Evolutionary conservation across 2,888 invertebrate species (phyloP).

Genomic region (Ethmia dodecea): DNA sequence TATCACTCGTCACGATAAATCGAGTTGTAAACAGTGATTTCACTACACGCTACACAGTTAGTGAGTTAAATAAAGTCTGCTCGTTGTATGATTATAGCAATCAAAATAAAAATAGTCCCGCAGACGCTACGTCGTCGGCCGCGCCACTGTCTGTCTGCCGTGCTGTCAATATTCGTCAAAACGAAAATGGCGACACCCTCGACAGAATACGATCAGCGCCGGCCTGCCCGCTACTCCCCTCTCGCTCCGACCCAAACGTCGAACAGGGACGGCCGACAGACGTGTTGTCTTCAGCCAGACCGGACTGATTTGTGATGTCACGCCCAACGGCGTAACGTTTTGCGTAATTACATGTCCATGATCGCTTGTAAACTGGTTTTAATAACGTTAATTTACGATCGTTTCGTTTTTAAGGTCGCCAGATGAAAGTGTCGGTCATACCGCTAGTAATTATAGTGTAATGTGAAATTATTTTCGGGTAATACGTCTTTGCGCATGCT

Average conservation of each 20-base stretch:
- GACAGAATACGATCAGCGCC: constrained; percentile 73
- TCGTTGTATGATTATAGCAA: constrained; percentile 54
- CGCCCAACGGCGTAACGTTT: constrained; percentile 78
- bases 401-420: constrained; percentile 57
- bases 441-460: constrained; percentile 52
- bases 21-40: constrained; percentile 44
- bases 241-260: constrained; percentile 31
- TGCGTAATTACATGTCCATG: constrained; percentile 71
- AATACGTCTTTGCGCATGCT: constrained; percentile 73
- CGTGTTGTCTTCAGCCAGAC: constrained; percentile 67
- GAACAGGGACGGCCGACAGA: constrained; percentile 44
- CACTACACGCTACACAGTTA: constrained; percentile 39
- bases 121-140: constrained; percentile 72
- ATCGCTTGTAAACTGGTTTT: constrained; percentile 70
- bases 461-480: constrained; percentile 42
- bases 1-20: constrained; percentile 50
- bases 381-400: constrained; percentile 67
- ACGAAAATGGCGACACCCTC: constrained; percentile 84
- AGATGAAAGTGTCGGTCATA: constrained; percentile 59
- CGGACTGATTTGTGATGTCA: constrained; percentile 76
- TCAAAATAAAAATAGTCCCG: constrained; percentile 74
- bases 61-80: constrained; percentile 41
- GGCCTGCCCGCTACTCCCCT: constrained; percentile 45
- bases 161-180: constrained; percentile 86
- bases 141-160: constrained; percentile 75